These are phyloP conservation scores for Morpho deidamia DNA, from an alignment of 2,888 invertebrate species.

Conservation along the genomic window DNA sequence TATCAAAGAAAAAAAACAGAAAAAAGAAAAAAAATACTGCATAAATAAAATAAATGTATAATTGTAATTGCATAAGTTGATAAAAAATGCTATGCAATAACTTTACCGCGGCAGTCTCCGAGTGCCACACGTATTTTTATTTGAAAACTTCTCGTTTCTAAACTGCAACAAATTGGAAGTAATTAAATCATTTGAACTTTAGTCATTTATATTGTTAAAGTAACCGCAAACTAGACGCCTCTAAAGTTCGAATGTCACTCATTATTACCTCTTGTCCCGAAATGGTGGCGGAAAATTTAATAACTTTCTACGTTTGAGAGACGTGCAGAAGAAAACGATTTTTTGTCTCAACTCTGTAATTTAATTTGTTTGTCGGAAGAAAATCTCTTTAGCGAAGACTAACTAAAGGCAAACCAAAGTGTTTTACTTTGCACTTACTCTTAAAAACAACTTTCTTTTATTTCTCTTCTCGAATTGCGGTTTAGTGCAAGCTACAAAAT, in stretches of 20 bases:
- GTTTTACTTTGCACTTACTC: not conserved
- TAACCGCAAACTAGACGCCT: not conserved
- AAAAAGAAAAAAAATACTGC: too few species aligned
- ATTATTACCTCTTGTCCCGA: not conserved
- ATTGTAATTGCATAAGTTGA: too few species aligned
- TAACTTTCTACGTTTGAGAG: not conserved
- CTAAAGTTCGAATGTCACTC: not conserved
- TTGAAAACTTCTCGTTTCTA: not conserved
- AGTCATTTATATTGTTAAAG: not conserved
- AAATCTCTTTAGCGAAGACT: not conserved
- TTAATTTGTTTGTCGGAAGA: constrained; percentile 3
- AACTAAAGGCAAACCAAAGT: not conserved
- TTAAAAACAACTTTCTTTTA: too few species aligned
- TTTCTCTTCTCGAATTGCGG: too few species aligned
- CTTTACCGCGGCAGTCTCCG: too few species aligned
- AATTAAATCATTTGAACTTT: not conserved
- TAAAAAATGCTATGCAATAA: too few species aligned
- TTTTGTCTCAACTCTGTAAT: not conserved
- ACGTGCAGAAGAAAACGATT: too few species aligned
- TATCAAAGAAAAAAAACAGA: too few species aligned
- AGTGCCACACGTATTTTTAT: too few species aligned
- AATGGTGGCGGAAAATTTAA: constrained; percentile 1
- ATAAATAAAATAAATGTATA: too few species aligned
- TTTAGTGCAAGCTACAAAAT: too few species aligned
- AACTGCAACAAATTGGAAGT: not conserved